These are phyloP conservation scores for Hypercompe scribonia DNA, from an alignment of 2,888 invertebrate genomes.

Conservation along the genomic window DNA sequence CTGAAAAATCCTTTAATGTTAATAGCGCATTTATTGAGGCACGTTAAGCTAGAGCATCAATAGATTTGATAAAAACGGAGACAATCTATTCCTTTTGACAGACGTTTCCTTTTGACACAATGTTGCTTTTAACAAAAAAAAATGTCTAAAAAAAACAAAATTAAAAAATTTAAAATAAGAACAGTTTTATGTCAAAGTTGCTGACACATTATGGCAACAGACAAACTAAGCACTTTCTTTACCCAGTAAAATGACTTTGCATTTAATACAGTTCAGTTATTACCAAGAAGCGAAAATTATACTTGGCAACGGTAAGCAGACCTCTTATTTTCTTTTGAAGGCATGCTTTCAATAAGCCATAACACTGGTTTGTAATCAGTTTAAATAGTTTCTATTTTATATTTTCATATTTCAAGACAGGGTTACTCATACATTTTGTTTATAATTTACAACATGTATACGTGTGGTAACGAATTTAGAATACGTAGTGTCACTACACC, in stretches of 20 bases:
- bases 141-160: not conserved
- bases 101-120: too few species aligned
- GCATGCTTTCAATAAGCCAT: not conserved
- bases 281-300: not conserved
- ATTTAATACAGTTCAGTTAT: not conserved
- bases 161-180: not conserved
- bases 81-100: too few species aligned
- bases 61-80: too few species aligned
- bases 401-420: too few species aligned
- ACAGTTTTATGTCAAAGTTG: not conserved
- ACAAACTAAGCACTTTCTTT: slow-evolving; percentile 1
- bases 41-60: too few species aligned
- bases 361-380: not conserved
- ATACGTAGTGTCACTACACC: too few species aligned
- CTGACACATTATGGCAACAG: not conserved
- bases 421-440: too few species aligned
- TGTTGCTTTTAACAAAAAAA: not conserved
- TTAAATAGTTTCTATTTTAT: not conserved
- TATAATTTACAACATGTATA: too few species aligned
- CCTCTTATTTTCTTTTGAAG: not conserved
- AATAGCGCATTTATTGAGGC: too few species aligned
- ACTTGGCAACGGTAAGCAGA: not conserved
- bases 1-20: too few species aligned
- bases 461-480: too few species aligned
- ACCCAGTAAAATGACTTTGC: slow-evolving; percentile 1